Percentiles rank a stretch among this genome's conserved stretches.
Conservation (phyloP, 2,113 vertebrate genomes). For the Eurystomus gularis region DNA sequence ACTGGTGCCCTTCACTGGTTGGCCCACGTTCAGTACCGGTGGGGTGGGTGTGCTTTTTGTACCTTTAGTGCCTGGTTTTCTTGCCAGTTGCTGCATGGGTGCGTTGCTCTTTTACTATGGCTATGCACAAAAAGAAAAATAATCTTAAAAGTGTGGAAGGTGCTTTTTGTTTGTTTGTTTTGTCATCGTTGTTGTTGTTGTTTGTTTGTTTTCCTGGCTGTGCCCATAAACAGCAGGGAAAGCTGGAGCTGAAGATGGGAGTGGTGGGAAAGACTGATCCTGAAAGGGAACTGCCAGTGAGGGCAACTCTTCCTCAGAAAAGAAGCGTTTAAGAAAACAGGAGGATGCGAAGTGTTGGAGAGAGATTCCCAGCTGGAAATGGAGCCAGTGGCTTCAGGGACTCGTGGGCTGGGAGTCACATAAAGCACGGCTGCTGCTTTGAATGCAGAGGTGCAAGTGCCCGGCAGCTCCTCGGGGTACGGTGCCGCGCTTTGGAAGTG, state of each 20-base stretch:
- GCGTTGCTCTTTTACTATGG: neutral
- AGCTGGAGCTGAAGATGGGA: neutral
- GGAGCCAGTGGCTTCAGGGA: neutral
- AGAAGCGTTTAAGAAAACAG: neutral
- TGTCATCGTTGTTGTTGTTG: neutral
- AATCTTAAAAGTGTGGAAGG: neutral
- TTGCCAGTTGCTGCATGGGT: too few species aligned
- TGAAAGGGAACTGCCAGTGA: neutral
- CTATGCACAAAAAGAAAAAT: neutral
- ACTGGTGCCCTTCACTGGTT: fast-evolving
- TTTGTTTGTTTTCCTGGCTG: neutral
- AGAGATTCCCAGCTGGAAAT: neutral
- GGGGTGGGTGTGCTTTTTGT: too few species aligned
- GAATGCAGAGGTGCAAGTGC: neutral
- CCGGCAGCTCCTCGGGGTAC: neutral
- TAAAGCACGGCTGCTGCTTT: neutral
- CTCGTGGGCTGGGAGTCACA: neutral
- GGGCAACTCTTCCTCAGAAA: neutral
- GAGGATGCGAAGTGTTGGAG: neutral
- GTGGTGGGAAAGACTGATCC: neutral
- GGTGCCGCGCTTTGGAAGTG: neutral
- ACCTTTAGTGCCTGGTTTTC: too few species aligned
- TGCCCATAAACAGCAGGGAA: neutral
- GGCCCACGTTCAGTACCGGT: fast-evolving
- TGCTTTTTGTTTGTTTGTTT: too few species aligned